A percentile compares a stretch with the other conserved stretches of the same genome.
Conservation (phyloP, 2,797 vertebrate genomes). For the Microctenopoma stevenorrisi region DNA sequence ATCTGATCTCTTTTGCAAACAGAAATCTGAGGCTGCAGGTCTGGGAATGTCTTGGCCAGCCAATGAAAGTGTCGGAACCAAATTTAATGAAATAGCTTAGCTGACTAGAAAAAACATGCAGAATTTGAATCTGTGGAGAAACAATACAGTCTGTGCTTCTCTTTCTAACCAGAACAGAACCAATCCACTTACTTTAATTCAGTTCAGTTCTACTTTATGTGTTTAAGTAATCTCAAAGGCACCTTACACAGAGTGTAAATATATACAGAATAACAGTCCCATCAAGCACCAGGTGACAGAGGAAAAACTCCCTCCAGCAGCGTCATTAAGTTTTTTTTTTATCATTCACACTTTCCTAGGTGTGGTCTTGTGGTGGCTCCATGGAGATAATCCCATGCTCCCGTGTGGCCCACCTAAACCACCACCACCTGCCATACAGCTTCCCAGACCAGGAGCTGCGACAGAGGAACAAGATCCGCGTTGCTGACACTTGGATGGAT, state of each 20-base stretch:
- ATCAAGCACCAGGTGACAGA: too few species aligned
- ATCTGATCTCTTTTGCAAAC: slow-evolving; percentile 60
- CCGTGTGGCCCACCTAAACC: slow-evolving; percentile 86
- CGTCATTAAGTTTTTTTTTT: too few species aligned
- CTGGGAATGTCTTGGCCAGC: slow-evolving; percentile 49
- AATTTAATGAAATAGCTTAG: slow-evolving; percentile 19
- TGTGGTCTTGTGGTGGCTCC: slow-evolving; percentile 93
- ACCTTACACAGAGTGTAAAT: too few species aligned
- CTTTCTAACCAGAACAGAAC: neutral
- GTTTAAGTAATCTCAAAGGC: too few species aligned
- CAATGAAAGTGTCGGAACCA: slow-evolving; percentile 3
- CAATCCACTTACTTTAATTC: too few species aligned
- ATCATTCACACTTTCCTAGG: slow-evolving; percentile 69
- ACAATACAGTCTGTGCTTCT: neutral
- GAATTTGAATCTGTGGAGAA: neutral
- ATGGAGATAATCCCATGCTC: slow-evolving; percentile 92
- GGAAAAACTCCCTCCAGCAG: too few species aligned
- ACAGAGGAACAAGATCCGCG: slow-evolving; percentile 86
- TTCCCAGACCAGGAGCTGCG: slow-evolving; percentile 79
- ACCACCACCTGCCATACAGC: slow-evolving; percentile 56
- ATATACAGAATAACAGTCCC: too few species aligned
- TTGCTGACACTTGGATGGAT: slow-evolving; percentile 91
- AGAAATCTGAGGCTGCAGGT: slow-evolving; percentile 46
- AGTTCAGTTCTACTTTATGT: too few species aligned
- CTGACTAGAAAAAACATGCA: slow-evolving; percentile 3